These are phyloP conservation scores for Brachypterus glaber DNA, from an alignment of 2,888 invertebrate genomes.

Conservation along the genomic window DNA sequence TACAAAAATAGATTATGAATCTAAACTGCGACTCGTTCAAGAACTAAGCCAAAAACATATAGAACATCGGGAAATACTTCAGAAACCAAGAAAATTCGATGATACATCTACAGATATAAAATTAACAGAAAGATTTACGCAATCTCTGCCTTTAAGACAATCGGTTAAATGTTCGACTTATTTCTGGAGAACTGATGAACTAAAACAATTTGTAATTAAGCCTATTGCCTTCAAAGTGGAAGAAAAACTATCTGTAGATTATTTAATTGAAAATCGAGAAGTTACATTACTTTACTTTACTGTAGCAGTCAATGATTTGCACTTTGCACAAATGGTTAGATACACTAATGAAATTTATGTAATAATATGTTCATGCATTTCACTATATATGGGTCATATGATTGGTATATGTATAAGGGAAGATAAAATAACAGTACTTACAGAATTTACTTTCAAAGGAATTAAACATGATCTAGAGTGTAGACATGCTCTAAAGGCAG, in stretches of 20 bases:
- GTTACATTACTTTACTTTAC: neutral
- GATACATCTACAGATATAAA: neutral
- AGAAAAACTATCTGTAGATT: neutral
- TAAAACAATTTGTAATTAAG: neutral
- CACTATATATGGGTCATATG: neutral
- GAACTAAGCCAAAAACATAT: conserved; percentile 2
- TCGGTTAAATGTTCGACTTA: neutral
- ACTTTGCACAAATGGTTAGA: neutral
- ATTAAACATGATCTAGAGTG: neutral
- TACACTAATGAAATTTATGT: neutral
- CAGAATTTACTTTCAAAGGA: neutral
- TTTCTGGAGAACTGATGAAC: neutral
- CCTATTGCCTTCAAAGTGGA: neutral
- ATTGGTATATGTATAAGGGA: neutral
- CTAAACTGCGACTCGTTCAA: too few relatives aligned
- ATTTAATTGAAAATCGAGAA: neutral
- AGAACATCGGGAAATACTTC: neutral
- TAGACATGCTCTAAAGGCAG: neutral
- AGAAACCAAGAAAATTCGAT: conserved; percentile 1
- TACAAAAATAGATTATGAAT: too few relatives aligned
- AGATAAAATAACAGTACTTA: neutral
- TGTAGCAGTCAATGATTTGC: neutral
- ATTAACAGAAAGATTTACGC: conserved; percentile 1
- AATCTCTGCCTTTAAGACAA: neutral
- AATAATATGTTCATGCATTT: neutral